Conservation (phyloP, 2,888 invertebrate genomes). For the Lasiommata megera region DNA sequence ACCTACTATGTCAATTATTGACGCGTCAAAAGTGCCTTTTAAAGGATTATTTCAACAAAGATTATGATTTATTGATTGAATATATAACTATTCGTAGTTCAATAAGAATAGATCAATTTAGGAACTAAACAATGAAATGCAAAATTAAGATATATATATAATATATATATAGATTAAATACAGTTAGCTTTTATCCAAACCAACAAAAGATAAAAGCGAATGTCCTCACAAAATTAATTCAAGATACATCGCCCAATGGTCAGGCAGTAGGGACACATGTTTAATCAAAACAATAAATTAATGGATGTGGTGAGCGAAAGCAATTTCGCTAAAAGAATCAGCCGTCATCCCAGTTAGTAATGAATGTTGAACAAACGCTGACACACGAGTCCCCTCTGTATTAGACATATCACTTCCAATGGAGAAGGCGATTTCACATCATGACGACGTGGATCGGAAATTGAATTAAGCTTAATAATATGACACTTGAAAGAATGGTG, state of each 20-base stretch:
- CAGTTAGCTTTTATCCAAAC: not conserved
- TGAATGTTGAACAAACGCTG: constrained; percentile 48
- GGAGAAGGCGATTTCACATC: constrained; percentile 33
- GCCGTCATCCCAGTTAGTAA: constrained; percentile 36
- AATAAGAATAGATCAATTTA: too few relatives aligned
- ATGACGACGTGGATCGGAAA: constrained; percentile 28
- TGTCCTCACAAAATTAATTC: constrained; percentile 1
- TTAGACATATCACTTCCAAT: constrained; percentile 51
- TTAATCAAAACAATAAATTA: constrained; percentile 26
- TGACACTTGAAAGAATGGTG: constrained; percentile 18
- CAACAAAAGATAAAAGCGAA: not conserved
- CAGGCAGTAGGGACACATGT: constrained; percentile 1
- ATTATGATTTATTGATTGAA: too few relatives aligned
- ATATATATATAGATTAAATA: too few relatives aligned
- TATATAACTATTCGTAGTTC: too few relatives aligned
- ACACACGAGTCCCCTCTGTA: constrained; percentile 46
- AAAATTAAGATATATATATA: not conserved
- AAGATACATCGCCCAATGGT: not conserved
- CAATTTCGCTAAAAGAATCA: constrained; percentile 62
- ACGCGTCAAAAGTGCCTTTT: too few relatives aligned
- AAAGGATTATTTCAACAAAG: too few relatives aligned
- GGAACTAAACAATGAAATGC: too few relatives aligned
- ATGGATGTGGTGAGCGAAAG: constrained; percentile 40
- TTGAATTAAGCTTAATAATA: constrained; percentile 27
- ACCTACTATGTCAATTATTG: too few relatives aligned